phyloP scores from a whole-genome alignment of 2,888 invertebrate species.

The Eupithecia inturbata region DNA sequence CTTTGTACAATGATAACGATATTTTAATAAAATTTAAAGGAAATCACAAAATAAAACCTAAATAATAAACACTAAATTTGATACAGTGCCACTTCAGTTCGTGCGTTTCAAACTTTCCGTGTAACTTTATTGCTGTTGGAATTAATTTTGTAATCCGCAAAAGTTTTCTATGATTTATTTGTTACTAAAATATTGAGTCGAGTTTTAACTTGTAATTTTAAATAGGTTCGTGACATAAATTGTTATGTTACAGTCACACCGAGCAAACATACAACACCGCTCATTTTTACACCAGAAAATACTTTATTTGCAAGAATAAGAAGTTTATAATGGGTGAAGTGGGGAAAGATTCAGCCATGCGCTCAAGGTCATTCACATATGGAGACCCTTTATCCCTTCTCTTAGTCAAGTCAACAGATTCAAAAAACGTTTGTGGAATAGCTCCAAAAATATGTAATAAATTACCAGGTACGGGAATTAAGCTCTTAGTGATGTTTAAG shows the following conservation, averaged over 20 bases:
- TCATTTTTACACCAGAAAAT: background rate
- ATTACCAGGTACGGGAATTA: no score
- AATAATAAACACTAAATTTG: background rate
- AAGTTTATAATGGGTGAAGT: no score
- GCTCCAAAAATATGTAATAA: no score
- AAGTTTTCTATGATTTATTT: background rate
- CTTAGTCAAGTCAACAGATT: no score
- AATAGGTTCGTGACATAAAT: background rate
- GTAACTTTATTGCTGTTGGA: constrained; percentile 13
- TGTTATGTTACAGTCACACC: background rate
- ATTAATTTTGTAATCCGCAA: constrained; percentile 11
- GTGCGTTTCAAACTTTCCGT: background rate
- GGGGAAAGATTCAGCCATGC: no score
- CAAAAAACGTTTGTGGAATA: no score
- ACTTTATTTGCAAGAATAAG: background rate
- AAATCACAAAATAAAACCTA: background rate
- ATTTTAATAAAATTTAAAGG: background rate
- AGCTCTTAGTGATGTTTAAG: no score
- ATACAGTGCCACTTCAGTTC: background rate
- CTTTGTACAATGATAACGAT: background rate
- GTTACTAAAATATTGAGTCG: background rate
- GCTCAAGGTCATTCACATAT: no score
- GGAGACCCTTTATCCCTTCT: no score
- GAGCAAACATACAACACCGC: background rate
- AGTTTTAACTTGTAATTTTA: background rate